phyloP scores from a whole-genome alignment of 2,113 vertebrate species.

The Lichenostomus cassidix region DNA sequence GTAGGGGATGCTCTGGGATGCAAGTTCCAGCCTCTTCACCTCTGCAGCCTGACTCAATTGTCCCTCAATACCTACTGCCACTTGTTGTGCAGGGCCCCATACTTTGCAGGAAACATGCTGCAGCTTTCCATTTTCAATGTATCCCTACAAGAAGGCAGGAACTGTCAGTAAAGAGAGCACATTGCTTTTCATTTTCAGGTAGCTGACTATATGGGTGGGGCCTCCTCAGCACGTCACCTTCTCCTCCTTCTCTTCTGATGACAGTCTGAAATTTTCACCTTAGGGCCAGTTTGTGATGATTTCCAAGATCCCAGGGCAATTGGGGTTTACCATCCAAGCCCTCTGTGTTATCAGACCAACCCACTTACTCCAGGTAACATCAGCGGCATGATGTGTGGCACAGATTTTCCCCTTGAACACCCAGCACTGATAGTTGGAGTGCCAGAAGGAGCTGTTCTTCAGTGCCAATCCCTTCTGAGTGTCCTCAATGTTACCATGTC shows the following conservation, averaged over 20 bases:
- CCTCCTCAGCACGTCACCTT: neutral
- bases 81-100: accelerated
- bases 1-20: neutral
- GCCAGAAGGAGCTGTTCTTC: neutral
- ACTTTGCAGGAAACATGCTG: too few species aligned
- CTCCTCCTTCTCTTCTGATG: neutral
- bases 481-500: neutral
- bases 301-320: neutral
- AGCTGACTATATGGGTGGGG: neutral
- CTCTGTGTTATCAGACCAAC: neutral
- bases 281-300: neutral
- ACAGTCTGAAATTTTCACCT: neutral
- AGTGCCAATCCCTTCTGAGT: neutral
- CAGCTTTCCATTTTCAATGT: neutral
- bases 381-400: neutral
- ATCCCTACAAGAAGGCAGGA: neutral
- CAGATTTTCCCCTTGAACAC: neutral
- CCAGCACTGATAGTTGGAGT: neutral
- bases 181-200: neutral
- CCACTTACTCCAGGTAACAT: neutral
- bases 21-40: neutral
- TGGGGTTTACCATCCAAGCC: neutral
- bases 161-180: neutral
- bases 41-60: neutral
- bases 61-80: neutral